Conservation (phyloP, 2,113 vertebrate species). For the Alectura lathami region DNA sequence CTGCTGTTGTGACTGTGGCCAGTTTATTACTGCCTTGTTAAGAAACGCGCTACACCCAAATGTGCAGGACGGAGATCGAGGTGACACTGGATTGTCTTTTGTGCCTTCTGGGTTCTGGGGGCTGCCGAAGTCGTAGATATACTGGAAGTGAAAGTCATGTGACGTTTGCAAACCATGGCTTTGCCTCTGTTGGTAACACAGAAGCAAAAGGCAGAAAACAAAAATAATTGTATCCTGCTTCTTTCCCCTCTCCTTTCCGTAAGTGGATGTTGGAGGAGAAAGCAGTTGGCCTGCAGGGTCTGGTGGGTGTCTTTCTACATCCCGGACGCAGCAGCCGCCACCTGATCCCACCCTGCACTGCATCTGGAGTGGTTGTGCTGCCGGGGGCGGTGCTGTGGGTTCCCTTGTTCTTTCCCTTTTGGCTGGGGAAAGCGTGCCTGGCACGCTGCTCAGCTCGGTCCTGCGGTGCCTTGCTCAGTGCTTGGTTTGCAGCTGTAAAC, state of each 20-base stretch:
- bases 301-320: neutral
- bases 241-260: neutral
- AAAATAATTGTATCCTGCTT: neutral
- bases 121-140: too few species aligned
- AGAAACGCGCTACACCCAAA: neutral
- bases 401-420: rapidly evolving
- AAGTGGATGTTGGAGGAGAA: neutral
- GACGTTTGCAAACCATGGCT: neutral
- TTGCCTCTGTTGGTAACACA: neutral
- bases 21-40: neutral
- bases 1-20: neutral
- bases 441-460: neutral
- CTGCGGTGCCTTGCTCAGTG: neutral
- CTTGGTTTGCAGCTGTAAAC: neutral
- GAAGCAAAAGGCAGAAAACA: neutral
- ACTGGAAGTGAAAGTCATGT: neutral
- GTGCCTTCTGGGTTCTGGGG: neutral
- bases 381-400: too few species aligned
- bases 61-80: neutral
- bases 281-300: neutral
- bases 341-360: rapidly evolving
- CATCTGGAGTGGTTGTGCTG: rapidly evolving
- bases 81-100: neutral
- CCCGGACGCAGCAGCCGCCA: neutral
- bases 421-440: neutral